Base-by-base conservation (phyloP, 2,888 invertebrate genomes). In the Deilephila elpenor region DNA sequence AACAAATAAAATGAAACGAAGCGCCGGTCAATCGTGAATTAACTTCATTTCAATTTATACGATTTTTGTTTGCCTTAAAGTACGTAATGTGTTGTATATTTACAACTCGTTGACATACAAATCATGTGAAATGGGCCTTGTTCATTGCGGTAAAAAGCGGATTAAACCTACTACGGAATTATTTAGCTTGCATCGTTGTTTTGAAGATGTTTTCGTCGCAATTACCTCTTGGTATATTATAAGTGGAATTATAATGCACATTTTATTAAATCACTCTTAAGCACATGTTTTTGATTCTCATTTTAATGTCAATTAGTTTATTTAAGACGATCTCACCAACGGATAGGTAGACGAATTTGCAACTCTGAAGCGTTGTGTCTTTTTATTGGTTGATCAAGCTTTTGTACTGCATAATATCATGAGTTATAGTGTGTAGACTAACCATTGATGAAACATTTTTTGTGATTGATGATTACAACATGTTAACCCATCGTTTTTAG, bases 1-100 rank as follows among this genome's bases (percentile, higher is more conserved):
- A 75, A 75, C 74, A 76, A 78, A 77, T 77, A 75, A 78, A 78
- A 80, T 78, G 75, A 78, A 80, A 51, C 67, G 44, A 25, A 44
- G 59, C 73, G 70, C 53, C 61, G 67, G 59, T 62, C 53, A 34
- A 56, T 56, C 67, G 67, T 25, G 67, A 67, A 44, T 67, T 62
- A 67, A 67, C 67, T 67, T 67, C 44, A 67, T 67, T 67, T 29
- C 67, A 44, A 67, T 67, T 67, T 67, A 67, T 67, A 67, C 67
- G 67, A 67, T 67, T 67, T 67, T 67, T 67, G 67, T 67, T 51
- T 67, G 67, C 67, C 67, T 51, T 25, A 25, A 67, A 51, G 67
- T 67, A 11, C 67, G 44, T 67, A 67, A 67, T 67, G 51, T 67
- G 67, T 67, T 67, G 67, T 67, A 67, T 67, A 67, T 67, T 67